Evolutionary conservation across 2,797 vertebrate genomes (phyloP).

Genomic region (Coregonus sp.): DNA sequence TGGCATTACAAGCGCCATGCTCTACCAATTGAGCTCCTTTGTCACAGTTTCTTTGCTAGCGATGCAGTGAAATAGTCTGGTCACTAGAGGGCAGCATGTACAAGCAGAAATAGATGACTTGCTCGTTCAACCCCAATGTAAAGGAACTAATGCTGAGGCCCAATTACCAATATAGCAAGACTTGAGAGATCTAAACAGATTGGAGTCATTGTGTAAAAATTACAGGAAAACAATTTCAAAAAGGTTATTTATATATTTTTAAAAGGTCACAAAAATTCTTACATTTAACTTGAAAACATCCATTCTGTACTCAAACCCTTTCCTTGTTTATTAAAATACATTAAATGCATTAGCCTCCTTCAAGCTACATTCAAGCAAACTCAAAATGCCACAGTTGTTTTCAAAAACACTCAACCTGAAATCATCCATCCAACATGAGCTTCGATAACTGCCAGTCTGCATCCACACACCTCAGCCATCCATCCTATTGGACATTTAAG

Average conservation of each 20-base stretch:
- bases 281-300: slow-evolving; percentile 19
- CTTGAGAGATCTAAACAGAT: too few species aligned
- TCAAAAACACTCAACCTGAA: background rate
- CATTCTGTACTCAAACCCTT: slow-evolving; percentile 27
- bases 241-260: background rate
- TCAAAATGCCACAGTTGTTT: background rate
- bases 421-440: background rate
- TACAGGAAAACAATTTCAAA: background rate
- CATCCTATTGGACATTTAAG: too few species aligned
- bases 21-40: too few species aligned
- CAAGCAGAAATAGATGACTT: background rate
- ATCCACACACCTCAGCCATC: background rate
- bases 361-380: background rate
- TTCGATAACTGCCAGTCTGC: background rate
- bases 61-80: background rate
- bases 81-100: background rate
- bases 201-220: too few species aligned
- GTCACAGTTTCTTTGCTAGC: background rate
- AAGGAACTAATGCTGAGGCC: background rate
- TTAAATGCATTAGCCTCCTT: background rate
- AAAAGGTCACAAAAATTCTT: too few species aligned
- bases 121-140: background rate
- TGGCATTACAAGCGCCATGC: too few species aligned
- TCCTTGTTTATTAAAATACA: background rate
- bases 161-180: background rate